phyloP scores from a whole-genome alignment of 30 jellyfish, hydroid and myxozoan genomes.

The Phacellophora camtschatica region DNA sequence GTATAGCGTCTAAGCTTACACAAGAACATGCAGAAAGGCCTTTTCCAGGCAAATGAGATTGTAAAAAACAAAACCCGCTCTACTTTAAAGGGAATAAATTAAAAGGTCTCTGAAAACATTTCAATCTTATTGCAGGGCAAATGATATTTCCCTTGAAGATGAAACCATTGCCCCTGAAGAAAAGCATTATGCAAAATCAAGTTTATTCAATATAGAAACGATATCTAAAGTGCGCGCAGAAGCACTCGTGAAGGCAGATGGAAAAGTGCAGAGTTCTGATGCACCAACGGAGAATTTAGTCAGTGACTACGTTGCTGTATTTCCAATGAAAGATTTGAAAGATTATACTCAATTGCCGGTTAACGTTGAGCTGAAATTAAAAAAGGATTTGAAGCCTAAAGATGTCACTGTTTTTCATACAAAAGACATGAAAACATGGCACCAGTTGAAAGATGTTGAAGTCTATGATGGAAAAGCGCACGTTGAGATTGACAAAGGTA shows the following conservation, averaged over 20 bases:
- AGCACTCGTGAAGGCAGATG: background rate
- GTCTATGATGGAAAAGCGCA: background rate
- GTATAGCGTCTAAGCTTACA: too few species aligned
- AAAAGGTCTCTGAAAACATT: background rate
- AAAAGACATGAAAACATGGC: conserved; percentile 64
- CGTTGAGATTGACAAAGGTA: conserved; percentile 19
- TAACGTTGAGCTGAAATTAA: conserved; percentile 1
- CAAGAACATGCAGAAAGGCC: too few species aligned
- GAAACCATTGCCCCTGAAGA: background rate
- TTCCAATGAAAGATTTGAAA: background rate
- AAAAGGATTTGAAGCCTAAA: conserved; percentile 16
- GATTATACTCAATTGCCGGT: background rate
- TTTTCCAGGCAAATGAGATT: too few species aligned
- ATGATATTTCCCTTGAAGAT: background rate
- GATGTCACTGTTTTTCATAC: conserved; percentile 74
- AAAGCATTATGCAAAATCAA: background rate
- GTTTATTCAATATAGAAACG: background rate
- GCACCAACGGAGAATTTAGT: conserved; percentile 25
- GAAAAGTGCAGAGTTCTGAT: background rate
- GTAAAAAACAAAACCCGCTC: too few species aligned
- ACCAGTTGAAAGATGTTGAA: conserved; percentile 25
- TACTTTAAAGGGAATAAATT: too few species aligned
- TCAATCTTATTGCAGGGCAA: background rate
- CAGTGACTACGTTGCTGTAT: conserved; percentile 37
- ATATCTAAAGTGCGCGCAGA: background rate